These are phyloP conservation scores for Prionailurus bengalensis DNA, from an alignment of 2,113 vertebrate species.

Conservation along the genomic window DNA sequence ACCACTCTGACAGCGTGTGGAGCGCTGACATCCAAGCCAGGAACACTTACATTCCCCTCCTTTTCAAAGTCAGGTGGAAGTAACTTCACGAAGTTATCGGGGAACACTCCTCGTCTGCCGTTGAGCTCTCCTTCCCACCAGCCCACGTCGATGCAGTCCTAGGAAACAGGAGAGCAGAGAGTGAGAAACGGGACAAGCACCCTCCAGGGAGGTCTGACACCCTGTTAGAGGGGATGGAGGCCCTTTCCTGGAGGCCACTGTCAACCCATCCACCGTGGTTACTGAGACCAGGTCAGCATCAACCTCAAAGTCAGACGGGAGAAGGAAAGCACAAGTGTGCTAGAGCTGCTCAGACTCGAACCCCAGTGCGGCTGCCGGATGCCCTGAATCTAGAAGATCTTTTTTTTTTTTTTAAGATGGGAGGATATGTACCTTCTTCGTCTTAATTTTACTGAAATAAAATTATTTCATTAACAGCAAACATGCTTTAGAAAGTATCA, in stretches of 20 bases:
- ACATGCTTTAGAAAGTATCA: constrained; percentile 47
- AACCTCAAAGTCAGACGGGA: background rate
- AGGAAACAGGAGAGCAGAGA: constrained; percentile 67
- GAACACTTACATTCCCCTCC: constrained; percentile 91
- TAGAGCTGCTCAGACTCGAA: background rate
- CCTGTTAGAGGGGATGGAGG: background rate
- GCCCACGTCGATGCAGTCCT: constrained; percentile 98
- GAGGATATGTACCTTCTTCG: constrained; percentile 38
- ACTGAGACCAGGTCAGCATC: constrained; percentile 5
- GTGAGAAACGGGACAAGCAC: constrained; percentile 9
- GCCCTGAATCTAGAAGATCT: background rate
- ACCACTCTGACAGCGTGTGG: background rate
- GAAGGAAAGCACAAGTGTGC: background rate
- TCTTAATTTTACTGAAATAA: constrained; percentile 78
- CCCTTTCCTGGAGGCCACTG: background rate
- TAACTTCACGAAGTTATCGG: constrained; percentile 99
- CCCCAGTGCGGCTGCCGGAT: background rate
- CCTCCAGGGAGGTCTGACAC: background rate
- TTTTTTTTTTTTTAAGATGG: background rate
- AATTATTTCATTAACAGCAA: constrained; percentile 72
- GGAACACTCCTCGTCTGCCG: constrained; percentile 95
- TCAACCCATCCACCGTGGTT: background rate
- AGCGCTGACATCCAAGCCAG: background rate
- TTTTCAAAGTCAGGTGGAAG: constrained; percentile 95
- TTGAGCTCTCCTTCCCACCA: constrained; percentile 99